Evolutionary conservation across 2,797 vertebrate genomes (phyloP).

Genomic region (Esox lucius): DNA sequence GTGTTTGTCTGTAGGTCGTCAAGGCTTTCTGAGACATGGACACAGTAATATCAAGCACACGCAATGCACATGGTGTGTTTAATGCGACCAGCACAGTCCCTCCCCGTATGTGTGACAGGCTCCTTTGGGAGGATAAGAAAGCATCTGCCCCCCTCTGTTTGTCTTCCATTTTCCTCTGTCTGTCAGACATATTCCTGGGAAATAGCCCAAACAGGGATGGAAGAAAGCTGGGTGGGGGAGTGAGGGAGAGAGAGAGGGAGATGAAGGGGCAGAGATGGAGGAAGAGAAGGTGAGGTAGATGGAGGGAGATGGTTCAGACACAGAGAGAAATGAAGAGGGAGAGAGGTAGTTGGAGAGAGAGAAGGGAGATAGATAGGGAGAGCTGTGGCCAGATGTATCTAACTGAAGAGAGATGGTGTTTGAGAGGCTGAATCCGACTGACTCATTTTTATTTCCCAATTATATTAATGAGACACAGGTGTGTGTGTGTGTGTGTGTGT

Average conservation of each 20-base stretch:
- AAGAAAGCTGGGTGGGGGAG: background rate
- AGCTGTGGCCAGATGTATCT: background rate
- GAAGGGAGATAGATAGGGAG: background rate
- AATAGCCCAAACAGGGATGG: conserved; percentile 47
- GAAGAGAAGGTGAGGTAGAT: background rate
- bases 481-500: background rate
- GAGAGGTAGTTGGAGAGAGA: background rate
- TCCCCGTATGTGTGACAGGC: conserved; percentile 65
- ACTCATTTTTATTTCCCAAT: conserved; percentile 29
- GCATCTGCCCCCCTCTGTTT: conserved; percentile 62
- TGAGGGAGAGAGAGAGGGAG: background rate
- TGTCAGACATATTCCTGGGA: conserved; percentile 57
- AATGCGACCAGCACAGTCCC: conserved; percentile 73
- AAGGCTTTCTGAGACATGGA: conserved; percentile 18
- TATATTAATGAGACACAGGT: conserved; percentile 1
- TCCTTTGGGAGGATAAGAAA: conserved; percentile 74
- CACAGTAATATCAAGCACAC: conserved; percentile 11
- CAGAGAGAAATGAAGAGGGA: background rate
- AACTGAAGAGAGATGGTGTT: conserved; percentile 29
- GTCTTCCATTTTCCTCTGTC: conserved; percentile 43
- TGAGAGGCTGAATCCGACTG: conserved; percentile 29
- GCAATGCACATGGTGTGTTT: conserved; percentile 75
- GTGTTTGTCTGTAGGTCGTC: conserved; percentile 63
- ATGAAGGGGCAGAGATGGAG: background rate
- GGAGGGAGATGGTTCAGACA: background rate